A percentile compares a stretch with the other conserved stretches of the same genome.
Evolutionary conservation across 2,888 invertebrate species (phyloP).

Genomic region (Drosophila neotestacea): DNA sequence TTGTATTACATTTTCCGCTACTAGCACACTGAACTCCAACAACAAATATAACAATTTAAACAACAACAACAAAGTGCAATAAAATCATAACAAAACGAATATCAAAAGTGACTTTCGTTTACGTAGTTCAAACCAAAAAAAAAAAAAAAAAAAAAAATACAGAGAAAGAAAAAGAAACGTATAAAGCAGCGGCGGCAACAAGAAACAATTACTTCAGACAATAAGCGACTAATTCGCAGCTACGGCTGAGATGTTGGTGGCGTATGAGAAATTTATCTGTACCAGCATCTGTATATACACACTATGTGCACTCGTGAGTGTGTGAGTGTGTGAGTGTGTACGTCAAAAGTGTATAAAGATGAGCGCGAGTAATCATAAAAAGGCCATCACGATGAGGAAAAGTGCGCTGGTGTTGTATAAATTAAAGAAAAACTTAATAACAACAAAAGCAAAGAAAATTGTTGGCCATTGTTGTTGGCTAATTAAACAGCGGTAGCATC

Average conservation of each 20-base stretch:
- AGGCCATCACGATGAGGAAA: constrained; percentile 72
- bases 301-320: constrained; percentile 12
- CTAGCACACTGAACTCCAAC: constrained; percentile 41
- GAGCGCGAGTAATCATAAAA: constrained; percentile 71
- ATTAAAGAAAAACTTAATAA: constrained; percentile 49
- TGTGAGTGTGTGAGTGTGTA: constrained; percentile 20
- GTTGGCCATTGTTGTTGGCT: constrained; percentile 61
- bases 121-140: constrained; percentile 43
- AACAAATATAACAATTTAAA: constrained; percentile 35
- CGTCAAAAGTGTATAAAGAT: constrained; percentile 45
- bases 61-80: constrained; percentile 28
- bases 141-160: constrained; percentile 38
- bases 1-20: constrained; percentile 67
- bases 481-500: constrained; percentile 59
- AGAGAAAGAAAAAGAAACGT: constrained; percentile 21
- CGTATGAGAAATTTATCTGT: constrained; percentile 44
- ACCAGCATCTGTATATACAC: constrained; percentile 9
- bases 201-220: constrained; percentile 77
- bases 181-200: constrained; percentile 52
- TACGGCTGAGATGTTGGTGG: constrained; percentile 50
- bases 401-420: constrained; percentile 56
- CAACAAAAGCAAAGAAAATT: constrained; percentile 54
- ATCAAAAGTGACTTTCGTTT: constrained; percentile 74
- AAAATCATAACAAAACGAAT: constrained; percentile 67
- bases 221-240: constrained; percentile 77